phyloP scores from a whole-genome alignment of 2,797 vertebrate species.

The Argya squamiceps region DNA sequence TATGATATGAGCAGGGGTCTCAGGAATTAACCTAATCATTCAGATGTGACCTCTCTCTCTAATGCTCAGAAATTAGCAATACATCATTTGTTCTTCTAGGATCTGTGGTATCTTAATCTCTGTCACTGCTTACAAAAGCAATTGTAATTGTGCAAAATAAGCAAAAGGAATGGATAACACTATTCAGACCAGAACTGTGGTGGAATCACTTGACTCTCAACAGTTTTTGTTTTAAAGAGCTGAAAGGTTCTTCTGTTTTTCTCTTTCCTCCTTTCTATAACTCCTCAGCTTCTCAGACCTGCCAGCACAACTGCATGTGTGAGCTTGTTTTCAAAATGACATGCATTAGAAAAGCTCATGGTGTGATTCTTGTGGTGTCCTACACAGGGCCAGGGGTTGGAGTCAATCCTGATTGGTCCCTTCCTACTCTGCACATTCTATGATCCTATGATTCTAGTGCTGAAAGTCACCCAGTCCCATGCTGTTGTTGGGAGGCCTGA shows the following conservation, averaged over 20 bases:
- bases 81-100: conserved; percentile 15
- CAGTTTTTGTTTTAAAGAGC: background rate
- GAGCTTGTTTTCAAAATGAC: background rate
- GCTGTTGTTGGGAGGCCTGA: background rate
- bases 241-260: background rate
- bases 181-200: background rate
- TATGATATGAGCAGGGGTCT: background rate
- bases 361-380: background rate
- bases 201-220: background rate
- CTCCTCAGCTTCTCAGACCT: background rate
- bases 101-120: background rate
- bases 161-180: background rate
- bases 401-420: background rate
- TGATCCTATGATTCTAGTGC: background rate
- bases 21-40: conserved; percentile 24
- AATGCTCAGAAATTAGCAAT: conserved; percentile 22
- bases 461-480: background rate
- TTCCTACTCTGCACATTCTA: background rate
- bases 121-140: background rate
- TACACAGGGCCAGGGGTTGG: background rate
- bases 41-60: background rate
- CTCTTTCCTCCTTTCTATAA: background rate
- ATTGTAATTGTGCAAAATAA: conserved; percentile 14
- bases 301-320: background rate
- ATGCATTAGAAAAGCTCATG: background rate